These are phyloP conservation scores for Bombus balteatus DNA, from an alignment of 1,140 invertebrate genomes.

Conservation along the genomic window DNA sequence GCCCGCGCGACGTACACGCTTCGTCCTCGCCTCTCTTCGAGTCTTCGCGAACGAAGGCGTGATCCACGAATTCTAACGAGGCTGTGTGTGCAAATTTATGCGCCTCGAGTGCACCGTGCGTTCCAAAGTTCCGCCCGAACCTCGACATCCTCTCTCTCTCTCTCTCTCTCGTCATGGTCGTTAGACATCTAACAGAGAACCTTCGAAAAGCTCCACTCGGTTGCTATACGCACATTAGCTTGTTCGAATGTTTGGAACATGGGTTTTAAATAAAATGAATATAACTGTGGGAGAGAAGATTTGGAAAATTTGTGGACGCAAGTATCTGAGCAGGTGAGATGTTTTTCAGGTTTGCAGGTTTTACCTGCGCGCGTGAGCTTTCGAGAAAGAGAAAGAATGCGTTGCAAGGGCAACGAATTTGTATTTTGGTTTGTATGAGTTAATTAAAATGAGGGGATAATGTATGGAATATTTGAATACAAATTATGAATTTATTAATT, in stretches of 20 bases:
- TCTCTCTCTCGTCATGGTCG: neutral
- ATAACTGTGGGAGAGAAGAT: neutral
- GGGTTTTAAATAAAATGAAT: neutral
- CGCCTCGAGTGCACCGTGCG: conserved; percentile 13
- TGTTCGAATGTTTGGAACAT: neutral
- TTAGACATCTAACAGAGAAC: neutral
- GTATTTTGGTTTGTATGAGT: no score
- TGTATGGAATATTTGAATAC: no score
- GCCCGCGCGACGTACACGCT: neutral
- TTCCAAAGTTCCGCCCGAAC: neutral
- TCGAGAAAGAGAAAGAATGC: no score
- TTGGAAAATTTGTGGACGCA: no score
- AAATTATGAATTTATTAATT: no score
- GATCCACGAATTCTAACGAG: conserved; percentile 30
- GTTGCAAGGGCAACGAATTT: no score
- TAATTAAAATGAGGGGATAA: no score
- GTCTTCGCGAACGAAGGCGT: neutral
- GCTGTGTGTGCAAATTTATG: conserved; percentile 27
- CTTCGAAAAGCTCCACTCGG: neutral
- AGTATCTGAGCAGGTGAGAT: no score
- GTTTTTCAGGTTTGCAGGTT: no score
- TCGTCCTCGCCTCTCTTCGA: conserved; percentile 4
- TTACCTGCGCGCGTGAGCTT: no score
- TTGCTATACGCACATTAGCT: no score
- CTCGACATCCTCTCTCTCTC: neutral